Conservation (phyloP, 1,140 invertebrate species). For the Hypsibius dujardini region DNA sequence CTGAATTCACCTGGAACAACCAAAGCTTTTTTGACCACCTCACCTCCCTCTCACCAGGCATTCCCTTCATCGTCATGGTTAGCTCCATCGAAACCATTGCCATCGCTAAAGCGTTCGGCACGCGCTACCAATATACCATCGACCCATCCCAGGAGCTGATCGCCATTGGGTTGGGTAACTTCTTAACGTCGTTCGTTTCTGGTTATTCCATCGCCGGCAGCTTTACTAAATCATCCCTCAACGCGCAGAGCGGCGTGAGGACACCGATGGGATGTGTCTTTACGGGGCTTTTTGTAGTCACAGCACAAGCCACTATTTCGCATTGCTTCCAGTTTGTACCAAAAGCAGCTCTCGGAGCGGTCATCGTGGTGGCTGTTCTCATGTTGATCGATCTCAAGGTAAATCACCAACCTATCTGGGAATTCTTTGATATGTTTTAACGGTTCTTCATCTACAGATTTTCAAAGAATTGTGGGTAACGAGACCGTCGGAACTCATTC, state of each 20-base stretch:
- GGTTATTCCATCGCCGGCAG: background rate
- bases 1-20: background rate
- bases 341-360: constrained; percentile 8
- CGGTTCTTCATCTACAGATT: background rate
- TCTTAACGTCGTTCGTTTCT: constrained; percentile 6
- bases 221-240: background rate
- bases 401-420: too few species aligned
- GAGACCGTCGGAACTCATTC: background rate
- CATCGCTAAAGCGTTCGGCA: constrained; percentile 13
- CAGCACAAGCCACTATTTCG: background rate
- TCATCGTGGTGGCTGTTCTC: background rate
- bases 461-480: constrained; percentile 5
- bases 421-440: too few species aligned
- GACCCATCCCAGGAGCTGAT: constrained; percentile 8
- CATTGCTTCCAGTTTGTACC: background rate
- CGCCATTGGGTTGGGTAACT: background rate
- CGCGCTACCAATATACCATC: background rate
- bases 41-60: background rate
- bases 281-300: constrained; percentile 2
- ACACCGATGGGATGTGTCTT: background rate
- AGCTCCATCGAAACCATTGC: constrained; percentile 13
- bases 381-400: background rate
- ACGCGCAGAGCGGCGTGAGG: constrained; percentile 11
- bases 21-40: background rate
- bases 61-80: background rate